Evolutionary conservation across 23 tunicate species (phyloP).

Genomic region (Oikopleura dioica): DNA sequence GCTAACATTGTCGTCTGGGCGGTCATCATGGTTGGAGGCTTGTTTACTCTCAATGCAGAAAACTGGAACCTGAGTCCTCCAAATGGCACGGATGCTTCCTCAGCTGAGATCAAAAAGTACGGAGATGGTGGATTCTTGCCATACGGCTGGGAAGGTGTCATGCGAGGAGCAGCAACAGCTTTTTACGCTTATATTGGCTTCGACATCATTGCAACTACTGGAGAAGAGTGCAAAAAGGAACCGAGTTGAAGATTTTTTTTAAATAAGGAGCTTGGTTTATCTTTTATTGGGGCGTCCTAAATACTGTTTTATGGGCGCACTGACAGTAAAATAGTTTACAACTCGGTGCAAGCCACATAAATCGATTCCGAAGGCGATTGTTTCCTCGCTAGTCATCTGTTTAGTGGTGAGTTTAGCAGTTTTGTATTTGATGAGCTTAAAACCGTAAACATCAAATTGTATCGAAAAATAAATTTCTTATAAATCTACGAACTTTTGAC

Average conservation of each 20-base stretch:
- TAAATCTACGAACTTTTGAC: too few species aligned
- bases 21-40: not conserved
- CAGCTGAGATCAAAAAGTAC: not conserved
- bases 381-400: not conserved
- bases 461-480: too few species aligned
- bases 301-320: not conserved
- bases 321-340: too few species aligned
- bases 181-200: constrained; percentile 68
- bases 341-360: not conserved
- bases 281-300: not conserved
- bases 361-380: not conserved
- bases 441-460: too few species aligned
- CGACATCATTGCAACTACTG: constrained; percentile 81
- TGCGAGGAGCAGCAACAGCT: constrained; percentile 68
- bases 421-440: too few species aligned
- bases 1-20: constrained; percentile 20
- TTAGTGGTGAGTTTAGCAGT: not conserved
- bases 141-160: constrained; percentile 38
- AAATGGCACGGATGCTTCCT: not conserved
- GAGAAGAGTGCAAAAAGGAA: constrained; percentile 14
- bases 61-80: not conserved
- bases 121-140: constrained; percentile 68
- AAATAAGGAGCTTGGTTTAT: not conserved
- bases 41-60: not conserved
- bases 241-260: not conserved